These are phyloP conservation scores for Nycticorax nycticorax DNA, from an alignment of 2,113 vertebrate species.

Conservation along the genomic window DNA sequence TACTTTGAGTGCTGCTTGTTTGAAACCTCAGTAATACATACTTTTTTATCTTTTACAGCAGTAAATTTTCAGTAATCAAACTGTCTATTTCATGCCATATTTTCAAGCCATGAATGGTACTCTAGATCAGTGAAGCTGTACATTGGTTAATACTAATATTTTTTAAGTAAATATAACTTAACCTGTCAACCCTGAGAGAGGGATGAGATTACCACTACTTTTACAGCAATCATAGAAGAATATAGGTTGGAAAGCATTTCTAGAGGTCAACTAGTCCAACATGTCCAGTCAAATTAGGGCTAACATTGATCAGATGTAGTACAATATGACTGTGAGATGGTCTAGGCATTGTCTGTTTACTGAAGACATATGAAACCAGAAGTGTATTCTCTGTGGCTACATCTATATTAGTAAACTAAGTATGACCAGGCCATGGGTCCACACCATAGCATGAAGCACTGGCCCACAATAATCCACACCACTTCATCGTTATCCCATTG, in stretches of 20 bases:
- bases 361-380: neutral
- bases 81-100: neutral
- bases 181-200: neutral
- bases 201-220: neutral
- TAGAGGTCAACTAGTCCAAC: neutral
- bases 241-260: neutral
- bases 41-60: neutral
- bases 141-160: neutral
- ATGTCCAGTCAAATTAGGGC: neutral
- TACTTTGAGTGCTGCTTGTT: neutral
- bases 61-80: neutral
- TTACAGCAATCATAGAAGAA: neutral
- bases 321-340: neutral
- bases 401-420: neutral
- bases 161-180: neutral
- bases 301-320: rapidly evolving
- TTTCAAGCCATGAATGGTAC: neutral
- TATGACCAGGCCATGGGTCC: neutral
- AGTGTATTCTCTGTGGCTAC: neutral
- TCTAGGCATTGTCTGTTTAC: neutral
- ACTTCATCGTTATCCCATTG: neutral
- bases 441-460: rapidly evolving
- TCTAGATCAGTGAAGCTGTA: neutral
- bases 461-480: neutral
- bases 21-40: neutral